Evolutionary conservation across 1,140 invertebrate species (phyloP).

Genomic region (Pogonognathellus flavescens): DNA sequence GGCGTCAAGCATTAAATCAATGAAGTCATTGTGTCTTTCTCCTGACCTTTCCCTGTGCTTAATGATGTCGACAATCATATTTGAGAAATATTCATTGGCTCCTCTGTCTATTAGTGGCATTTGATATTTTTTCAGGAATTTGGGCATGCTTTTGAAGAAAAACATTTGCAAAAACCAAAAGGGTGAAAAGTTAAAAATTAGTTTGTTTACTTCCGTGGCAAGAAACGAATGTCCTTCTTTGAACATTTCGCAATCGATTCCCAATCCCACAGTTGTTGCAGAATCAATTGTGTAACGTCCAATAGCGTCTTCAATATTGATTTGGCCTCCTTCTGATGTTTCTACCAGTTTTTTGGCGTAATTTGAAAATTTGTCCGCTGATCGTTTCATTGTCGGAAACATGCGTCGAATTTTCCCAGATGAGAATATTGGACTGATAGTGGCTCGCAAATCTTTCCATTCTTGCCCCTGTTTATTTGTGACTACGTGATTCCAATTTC

Average conservation of each 20-base stretch:
- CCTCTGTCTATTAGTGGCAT: not conserved
- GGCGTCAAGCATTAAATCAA: not conserved
- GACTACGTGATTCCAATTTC: too few relatives aligned
- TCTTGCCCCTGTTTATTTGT: too few relatives aligned
- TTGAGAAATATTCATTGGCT: not conserved
- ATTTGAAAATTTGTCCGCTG: not conserved
- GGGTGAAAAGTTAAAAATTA: not conserved
- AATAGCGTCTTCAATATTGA: not conserved
- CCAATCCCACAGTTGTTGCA: not conserved
- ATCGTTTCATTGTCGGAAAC: not conserved
- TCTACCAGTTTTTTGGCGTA: not conserved
- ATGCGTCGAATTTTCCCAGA: not conserved
- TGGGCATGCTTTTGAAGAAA: not conserved
- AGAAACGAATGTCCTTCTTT: not conserved
- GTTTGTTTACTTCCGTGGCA: not conserved
- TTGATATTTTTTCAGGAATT: not conserved
- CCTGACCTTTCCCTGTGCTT: not conserved
- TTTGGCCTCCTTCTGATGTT: not conserved
- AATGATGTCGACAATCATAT: not conserved
- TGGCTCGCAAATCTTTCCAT: not conserved
- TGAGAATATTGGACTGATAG: not conserved
- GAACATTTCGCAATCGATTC: not conserved
- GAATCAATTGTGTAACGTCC: not conserved
- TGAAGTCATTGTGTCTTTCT: not conserved
- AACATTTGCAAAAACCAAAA: not conserved